These are phyloP conservation scores for Hiodon alosoides DNA, from an alignment of 2,113 vertebrate species.

Conservation along the genomic window DNA sequence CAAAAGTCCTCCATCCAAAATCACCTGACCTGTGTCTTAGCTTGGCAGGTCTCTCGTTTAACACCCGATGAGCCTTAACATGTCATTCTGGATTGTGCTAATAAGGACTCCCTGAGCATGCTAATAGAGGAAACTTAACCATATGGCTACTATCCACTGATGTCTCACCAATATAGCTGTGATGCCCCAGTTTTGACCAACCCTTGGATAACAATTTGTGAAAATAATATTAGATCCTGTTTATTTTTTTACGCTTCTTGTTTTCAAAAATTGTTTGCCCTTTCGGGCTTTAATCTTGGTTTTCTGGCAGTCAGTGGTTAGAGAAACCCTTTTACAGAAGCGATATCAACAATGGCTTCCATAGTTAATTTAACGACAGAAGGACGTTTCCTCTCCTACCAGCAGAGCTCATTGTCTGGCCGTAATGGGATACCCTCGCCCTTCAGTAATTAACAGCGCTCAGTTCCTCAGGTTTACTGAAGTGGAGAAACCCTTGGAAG, in stretches of 20 bases:
- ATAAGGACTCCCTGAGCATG: too few species aligned
- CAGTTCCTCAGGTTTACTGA: slow-evolving; percentile 6
- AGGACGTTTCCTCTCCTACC: background rate
- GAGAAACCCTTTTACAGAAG: background rate
- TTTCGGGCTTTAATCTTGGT: background rate
- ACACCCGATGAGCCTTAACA: too few species aligned
- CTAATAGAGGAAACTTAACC: too few species aligned
- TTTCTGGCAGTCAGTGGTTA: background rate
- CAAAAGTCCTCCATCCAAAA: too few species aligned
- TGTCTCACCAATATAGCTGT: background rate
- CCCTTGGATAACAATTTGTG: background rate
- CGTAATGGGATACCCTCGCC: background rate
- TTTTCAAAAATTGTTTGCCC: background rate
- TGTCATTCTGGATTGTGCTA: too few species aligned
- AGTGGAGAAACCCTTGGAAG: slow-evolving; percentile 5
- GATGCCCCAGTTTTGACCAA: background rate
- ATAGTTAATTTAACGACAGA: slow-evolving; percentile 2
- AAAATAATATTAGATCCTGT: background rate
- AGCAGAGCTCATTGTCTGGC: background rate
- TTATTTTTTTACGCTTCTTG: background rate
- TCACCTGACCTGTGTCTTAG: too few species aligned
- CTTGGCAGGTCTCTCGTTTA: too few species aligned
- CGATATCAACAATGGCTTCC: background rate
- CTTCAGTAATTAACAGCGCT: slow-evolving; percentile 8
- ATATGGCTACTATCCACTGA: too few species aligned